A percentile compares a stretch with the other conserved stretches of the same genome.
These are phyloP conservation scores for Nineta flava DNA, from an alignment of 2,888 invertebrate genomes.

Conservation along the genomic window DNA sequence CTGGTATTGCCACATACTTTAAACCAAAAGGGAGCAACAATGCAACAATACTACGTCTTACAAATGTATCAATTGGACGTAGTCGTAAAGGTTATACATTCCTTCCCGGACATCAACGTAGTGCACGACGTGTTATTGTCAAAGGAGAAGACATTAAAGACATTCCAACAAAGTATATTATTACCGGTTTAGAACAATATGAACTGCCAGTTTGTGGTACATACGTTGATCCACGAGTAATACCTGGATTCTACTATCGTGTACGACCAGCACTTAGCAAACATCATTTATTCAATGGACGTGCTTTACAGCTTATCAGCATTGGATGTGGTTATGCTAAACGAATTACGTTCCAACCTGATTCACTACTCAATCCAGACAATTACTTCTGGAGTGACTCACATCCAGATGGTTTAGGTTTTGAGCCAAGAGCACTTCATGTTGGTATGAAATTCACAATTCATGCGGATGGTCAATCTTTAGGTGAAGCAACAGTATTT, in stretches of 20 bases:
- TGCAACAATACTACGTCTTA: conserved; percentile 36
- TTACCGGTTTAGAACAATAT: conserved; percentile 46
- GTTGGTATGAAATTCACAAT: conserved; percentile 49
- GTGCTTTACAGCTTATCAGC: conserved; percentile 42
- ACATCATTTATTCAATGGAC: conserved; percentile 46
- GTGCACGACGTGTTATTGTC: conserved; percentile 43
- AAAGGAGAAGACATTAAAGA: conserved; percentile 43
- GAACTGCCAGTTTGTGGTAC: conserved; percentile 59
- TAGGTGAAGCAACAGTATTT: conserved; percentile 52
- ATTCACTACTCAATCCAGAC: conserved; percentile 38
- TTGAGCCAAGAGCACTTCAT: conserved; percentile 48
- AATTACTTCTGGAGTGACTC: conserved; percentile 69
- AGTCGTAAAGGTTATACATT: conserved; percentile 38
- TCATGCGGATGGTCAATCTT: conserved; percentile 39
- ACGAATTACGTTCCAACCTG: conserved; percentile 53
- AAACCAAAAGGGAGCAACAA: conserved; percentile 31
- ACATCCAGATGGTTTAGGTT: conserved; percentile 52
- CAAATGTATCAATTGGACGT: conserved; percentile 38
- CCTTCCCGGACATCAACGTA: conserved; percentile 45
- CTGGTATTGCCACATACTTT: conserved; percentile 38
- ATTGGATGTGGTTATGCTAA: conserved; percentile 66
- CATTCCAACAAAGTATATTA: conserved; percentile 47
- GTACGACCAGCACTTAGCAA: conserved; percentile 50
- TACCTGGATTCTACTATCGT: conserved; percentile 57
- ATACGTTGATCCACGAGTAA: conserved; percentile 52